Base-by-base conservation (phyloP, 2,888 invertebrate species). In the Polydrusus pterygomalis region DNA sequence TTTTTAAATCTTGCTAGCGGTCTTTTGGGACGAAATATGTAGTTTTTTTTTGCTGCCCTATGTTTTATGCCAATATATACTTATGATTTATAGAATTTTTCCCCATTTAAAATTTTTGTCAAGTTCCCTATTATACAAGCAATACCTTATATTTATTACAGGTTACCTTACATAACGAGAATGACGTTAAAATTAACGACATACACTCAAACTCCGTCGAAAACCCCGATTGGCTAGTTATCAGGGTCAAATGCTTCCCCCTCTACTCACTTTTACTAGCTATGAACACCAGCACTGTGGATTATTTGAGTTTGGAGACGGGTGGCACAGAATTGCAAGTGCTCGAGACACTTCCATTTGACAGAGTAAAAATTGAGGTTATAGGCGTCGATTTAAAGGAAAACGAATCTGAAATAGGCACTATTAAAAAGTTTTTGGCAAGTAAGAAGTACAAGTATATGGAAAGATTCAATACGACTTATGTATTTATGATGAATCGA, bases 161-260 rank as follows among this genome's bases (percentile, higher is more conserved):
- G 77, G 79, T 82, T 11, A 85, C 84, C 25, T 81, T 85, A 64
- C 85, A 84, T 68, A 85, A 84, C 63, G 88, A 88, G 15, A 87
- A 88, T 75, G 79, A 78, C 17, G 89, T 87, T 0, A 86, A 87
- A 82, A 86, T 88, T 43, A 87, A 87, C 80, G 85, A 88, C 62
- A 89, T 91, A 71, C 88, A 89, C 83, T 89, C 90, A 34, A 90
- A 90, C 81, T 89, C 89, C 80, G 88, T 90, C 70, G 90, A 90
- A 81, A 88, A 90, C 82, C 89, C 89, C 34, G 90, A 90, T 75
- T 89, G 89, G 88, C 92, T 93, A 86, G 90, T 91, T 64, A 93
- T 94, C 43, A 91, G 95, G 82, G 93, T 96, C 78, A 94, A 95
- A 85, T 96, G 96, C 88, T 95, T 96, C 85, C 96, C 96, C 71